Conservation (phyloP, 92 coral and sea anemone species). For the Isaurus tuberculatus region DNA sequence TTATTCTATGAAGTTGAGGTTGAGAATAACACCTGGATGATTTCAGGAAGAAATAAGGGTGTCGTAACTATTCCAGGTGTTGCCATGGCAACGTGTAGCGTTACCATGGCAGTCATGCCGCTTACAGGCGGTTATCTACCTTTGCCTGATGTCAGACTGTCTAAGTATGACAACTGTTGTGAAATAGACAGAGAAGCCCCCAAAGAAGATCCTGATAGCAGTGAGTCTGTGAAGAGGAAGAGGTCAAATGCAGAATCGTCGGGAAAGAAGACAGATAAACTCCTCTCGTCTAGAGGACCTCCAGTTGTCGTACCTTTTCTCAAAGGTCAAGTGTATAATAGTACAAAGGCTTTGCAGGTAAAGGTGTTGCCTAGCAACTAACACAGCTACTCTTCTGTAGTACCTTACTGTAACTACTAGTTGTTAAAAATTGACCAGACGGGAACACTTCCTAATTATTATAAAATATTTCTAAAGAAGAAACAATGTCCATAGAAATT, state of each 20-base stretch:
- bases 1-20: constrained; percentile 85
- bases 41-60: constrained; percentile 82
- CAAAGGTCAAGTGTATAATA: constrained; percentile 86
- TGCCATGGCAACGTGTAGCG: constrained; percentile 86
- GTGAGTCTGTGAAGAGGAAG: constrained; percentile 35
- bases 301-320: constrained; percentile 75
- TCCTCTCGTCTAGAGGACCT: constrained; percentile 3
- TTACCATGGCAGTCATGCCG: constrained; percentile 76
- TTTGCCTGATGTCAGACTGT: constrained; percentile 74
- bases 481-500: too few species aligned
- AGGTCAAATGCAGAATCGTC: not conserved
- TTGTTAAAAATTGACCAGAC: not conserved
- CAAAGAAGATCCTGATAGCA: constrained; percentile 14
- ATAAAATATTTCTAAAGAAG: too few species aligned
- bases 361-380: constrained; percentile 89
- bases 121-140: constrained; percentile 85
- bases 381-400: not conserved
- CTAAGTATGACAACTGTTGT: constrained; percentile 67
- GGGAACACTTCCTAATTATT: not conserved
- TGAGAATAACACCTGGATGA: constrained; percentile 79
- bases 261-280: constrained; percentile 2
- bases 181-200: constrained; percentile 31
- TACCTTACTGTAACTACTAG: not conserved
- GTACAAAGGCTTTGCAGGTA: constrained; percentile 76
- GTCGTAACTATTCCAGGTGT: constrained; percentile 74